phyloP scores from a whole-genome alignment of 2,888 invertebrate species.

The Atrina japonica region DNA sequence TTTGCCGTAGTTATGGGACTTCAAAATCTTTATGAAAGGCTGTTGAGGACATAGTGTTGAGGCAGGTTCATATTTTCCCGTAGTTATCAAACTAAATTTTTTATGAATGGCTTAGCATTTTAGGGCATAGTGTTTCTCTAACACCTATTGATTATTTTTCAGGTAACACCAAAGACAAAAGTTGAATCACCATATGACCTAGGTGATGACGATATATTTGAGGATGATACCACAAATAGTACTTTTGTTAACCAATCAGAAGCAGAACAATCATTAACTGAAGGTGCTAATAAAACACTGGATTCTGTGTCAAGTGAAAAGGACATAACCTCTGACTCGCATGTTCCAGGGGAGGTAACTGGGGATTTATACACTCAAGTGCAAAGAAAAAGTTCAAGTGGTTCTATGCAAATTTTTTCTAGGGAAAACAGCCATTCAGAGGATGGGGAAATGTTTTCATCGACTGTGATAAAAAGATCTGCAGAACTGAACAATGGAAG shows the following conservation, averaged over 20 bases:
- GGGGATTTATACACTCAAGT: slow-evolving; percentile 61
- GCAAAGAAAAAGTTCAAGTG: slow-evolving; percentile 41
- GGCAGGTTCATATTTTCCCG: too few relatives aligned
- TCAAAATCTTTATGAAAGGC: too few relatives aligned
- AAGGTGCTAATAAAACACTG: background rate
- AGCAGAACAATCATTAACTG: too few relatives aligned
- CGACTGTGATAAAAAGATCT: slow-evolving; percentile 5
- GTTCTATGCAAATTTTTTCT: background rate
- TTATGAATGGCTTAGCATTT: too few relatives aligned
- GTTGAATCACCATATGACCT: slow-evolving; percentile 1
- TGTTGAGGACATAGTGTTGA: too few relatives aligned
- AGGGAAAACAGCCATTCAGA: background rate
- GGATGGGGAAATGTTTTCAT: slow-evolving; percentile 16
- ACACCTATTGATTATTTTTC: background rate
- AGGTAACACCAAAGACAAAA: background rate
- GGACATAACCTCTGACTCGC: background rate
- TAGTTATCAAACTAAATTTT: too few relatives aligned
- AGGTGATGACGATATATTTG: slow-evolving; percentile 3
- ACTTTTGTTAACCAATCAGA: slow-evolving; percentile 11
- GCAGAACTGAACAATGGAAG: too few relatives aligned
- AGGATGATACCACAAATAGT: slow-evolving; percentile 1
- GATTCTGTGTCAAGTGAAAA: background rate
- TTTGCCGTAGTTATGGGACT: too few relatives aligned
- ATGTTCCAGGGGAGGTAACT: slow-evolving; percentile 41
- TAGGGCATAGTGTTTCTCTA: too few relatives aligned